Conservation (phyloP, 2,113 vertebrate species). For the Smithornis capensis region DNA sequence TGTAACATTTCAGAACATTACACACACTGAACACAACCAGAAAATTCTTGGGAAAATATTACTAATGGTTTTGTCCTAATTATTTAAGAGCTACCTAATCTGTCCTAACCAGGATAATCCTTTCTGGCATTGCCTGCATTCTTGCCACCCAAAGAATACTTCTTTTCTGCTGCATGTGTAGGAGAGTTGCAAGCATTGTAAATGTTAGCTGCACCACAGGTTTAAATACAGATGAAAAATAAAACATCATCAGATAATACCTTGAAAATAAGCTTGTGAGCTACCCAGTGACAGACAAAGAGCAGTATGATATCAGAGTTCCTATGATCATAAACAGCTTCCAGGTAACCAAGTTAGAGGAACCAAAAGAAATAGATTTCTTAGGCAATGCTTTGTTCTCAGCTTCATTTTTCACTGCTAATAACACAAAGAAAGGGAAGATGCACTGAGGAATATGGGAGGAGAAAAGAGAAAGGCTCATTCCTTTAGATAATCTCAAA, state of each 20-base stretch:
- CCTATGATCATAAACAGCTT: neutral
- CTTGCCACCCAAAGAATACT: neutral
- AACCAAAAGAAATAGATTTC: neutral
- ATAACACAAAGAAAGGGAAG: neutral
- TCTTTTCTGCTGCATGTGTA: neutral
- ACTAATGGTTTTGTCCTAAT: neutral
- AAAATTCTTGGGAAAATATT: neutral
- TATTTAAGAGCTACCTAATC: neutral
- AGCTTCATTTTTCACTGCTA: neutral
- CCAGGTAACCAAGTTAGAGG: neutral
- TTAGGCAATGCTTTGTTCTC: neutral
- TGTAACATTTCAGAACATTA: neutral
- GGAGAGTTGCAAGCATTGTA: neutral
- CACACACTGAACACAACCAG: neutral
- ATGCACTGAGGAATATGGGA: neutral
- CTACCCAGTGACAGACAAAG: neutral
- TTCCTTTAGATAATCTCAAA: neutral
- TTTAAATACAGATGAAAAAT: neutral
- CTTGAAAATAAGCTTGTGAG: neutral
- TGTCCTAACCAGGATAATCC: neutral
- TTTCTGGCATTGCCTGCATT: neutral
- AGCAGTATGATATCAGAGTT: neutral
- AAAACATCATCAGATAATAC: neutral
- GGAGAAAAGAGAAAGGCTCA: neutral
- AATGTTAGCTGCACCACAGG: neutral